These are phyloP conservation scores for Xiphophorus hellerii DNA, from an alignment of 2,113 vertebrate species.

Conservation along the genomic window DNA sequence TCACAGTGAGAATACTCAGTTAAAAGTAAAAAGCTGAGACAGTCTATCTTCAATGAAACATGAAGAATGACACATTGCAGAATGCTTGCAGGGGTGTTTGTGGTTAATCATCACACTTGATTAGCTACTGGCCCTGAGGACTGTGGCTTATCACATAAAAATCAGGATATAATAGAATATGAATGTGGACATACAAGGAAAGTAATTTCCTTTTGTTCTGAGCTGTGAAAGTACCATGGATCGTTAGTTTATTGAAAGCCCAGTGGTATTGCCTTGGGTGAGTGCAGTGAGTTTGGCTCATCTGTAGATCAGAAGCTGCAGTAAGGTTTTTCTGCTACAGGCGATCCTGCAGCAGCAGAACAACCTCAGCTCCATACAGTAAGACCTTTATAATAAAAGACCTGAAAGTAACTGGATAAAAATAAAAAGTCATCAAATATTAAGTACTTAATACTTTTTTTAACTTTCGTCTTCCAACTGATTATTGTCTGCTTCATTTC, in stretches of 20 bases:
- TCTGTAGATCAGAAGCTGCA: slow-evolving; percentile 7
- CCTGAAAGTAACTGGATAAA: background rate
- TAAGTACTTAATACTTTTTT: background rate
- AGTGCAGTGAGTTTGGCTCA: slow-evolving; percentile 8
- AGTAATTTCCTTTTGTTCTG: slow-evolving; percentile 54
- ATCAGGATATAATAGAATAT: slow-evolving; percentile 64
- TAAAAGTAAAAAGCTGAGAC: slow-evolving; percentile 3
- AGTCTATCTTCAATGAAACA: slow-evolving; percentile 26
- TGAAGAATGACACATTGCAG: slow-evolving; percentile 40
- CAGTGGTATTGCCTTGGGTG: slow-evolving; percentile 17
- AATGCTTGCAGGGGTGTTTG: slow-evolving; percentile 52
- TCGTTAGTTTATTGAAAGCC: slow-evolving; percentile 40
- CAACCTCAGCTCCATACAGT: background rate
- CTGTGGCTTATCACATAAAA: slow-evolving; percentile 60
- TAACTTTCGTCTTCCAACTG: background rate
- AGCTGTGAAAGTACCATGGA: slow-evolving; percentile 37
- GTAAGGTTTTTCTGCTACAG: background rate
- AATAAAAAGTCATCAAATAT: background rate
- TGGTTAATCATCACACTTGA: slow-evolving; percentile 57
- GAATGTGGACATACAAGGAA: slow-evolving; percentile 42
- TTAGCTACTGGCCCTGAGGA: slow-evolving; percentile 53
- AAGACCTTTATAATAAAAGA: background rate
- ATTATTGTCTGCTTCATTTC: too few relatives aligned
- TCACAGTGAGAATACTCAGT: background rate
- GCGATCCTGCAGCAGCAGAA: background rate